Base-by-base conservation (phyloP, 2,888 invertebrate genomes). In the Heliconius ethilla region DNA sequence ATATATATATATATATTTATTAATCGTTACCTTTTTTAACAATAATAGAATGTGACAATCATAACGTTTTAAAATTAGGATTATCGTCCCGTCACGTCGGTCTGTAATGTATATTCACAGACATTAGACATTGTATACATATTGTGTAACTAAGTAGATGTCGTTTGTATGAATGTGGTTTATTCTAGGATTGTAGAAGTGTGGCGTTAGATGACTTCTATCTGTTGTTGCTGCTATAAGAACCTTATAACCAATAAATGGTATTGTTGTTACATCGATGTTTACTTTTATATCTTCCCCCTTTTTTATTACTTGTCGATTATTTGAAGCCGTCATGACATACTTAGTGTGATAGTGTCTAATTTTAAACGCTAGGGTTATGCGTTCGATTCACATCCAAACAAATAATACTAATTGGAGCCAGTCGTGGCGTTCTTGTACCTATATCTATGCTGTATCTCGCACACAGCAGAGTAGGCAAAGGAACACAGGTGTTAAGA, bases 231-330 rank as follows among this genome's bases (percentile, higher is more conserved):
- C 90, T 94, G 93, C 90, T 93, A 89, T 93, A 90, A 91, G 88
- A 90, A 92, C 86, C 88, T 93, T 94, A 92, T 93, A 93, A 89
- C 93, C 92, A 91, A 91, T 94, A 94, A 93, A 94, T 91, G 92
- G 91, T 92, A 91, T 91, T 93, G 93, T 94, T 94, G 94, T 93
- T 93, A 92, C 88, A 86, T 90, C 83, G 77, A 83, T 45, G 11
- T 83, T 59, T 88, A 91, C 81, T 87, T 86, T 89, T 73, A 6
- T 22, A 67, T 27, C 73, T n/a, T 62, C 82, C 18, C 22, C 9
- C 66, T 81, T 82, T 82, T 81, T 78, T 25, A 10, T 11, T 25
- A n/a, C 62, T 62, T 62, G 9, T 62, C 18, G 7, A 55, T 22
- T 55, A 55, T 22, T 55, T 22, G 55, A 51, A 51, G 51, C 6